Evolutionary conservation across 2,113 vertebrate species (phyloP).

Genomic region (Podarcis muralis): DNA sequence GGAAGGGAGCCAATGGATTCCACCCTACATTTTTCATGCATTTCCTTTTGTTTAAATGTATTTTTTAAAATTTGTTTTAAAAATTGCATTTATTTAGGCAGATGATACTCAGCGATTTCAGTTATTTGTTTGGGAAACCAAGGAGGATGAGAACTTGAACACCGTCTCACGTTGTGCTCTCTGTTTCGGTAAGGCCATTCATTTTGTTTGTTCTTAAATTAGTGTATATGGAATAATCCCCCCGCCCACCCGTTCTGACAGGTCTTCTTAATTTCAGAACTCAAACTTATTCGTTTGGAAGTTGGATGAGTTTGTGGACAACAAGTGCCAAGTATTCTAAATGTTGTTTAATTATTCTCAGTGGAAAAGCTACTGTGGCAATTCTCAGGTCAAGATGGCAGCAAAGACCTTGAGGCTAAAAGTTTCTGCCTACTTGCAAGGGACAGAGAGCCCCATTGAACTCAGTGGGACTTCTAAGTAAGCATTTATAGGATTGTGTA

Average conservation of each 20-base stretch:
- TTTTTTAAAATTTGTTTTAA: neutral
- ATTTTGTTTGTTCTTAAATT: neutral
- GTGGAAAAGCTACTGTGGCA: neutral
- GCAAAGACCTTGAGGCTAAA: neutral
- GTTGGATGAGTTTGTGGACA: neutral
- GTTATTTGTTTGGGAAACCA: slow-evolving; percentile 69
- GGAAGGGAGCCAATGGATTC: neutral
- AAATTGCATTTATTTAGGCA: slow-evolving; percentile 69
- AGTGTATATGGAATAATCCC: neutral
- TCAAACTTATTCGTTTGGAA: neutral
- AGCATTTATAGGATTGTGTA: neutral
- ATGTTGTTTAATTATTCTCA: neutral
- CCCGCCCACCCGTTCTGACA: neutral
- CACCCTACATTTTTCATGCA: neutral
- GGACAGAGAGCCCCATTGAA: neutral
- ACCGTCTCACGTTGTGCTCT: slow-evolving; percentile 72
- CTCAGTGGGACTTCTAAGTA: neutral
- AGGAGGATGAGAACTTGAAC: slow-evolving; percentile 61
- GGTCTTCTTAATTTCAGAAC: neutral
- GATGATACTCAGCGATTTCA: slow-evolving; percentile 77
- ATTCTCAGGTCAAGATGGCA: neutral
- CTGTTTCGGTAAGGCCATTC: slow-evolving; percentile 82
- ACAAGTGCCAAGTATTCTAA: neutral
- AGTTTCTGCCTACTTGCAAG: too few species aligned
- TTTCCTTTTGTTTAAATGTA: neutral